Base-by-base conservation (phyloP, 2,113 vertebrate species). In the Bufo bufo region DNA sequence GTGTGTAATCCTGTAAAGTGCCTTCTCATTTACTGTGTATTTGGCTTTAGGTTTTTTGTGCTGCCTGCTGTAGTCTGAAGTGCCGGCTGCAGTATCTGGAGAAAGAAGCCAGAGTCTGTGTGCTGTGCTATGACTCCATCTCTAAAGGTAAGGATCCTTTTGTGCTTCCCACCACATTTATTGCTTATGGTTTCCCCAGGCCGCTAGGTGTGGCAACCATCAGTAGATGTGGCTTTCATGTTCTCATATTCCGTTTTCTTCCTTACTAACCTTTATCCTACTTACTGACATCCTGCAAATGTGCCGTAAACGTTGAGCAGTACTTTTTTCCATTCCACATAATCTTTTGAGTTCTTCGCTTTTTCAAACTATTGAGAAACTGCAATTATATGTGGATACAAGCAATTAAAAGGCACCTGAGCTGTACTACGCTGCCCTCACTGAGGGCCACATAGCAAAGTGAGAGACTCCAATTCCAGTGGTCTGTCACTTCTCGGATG, bases 31-130 rank as follows among this genome's bases (percentile, higher is more conserved):
- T 23, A 23, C 77, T 14, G 8, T 50, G 49, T 11, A 2, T 43
- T 69, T 85, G 74, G 49, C 20, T 79, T 17, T 93, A 99, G 98
- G 97, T 99, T 5, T 99, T 97, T 93, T 99, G 98, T 90, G 95
- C 96, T 7, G 91, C 91, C 77, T 99, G 98, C 94, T 99, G 98
- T 94, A 98, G 95, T 93, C 95, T 95, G 82, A 99, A 96, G 91
- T 97, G 96, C 93, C 97, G 97, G 90, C 94, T 99, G 4, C 96
- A 96, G 8, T 99, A 98, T 90, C 90, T 99, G 94, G 97, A 98
- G 66, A 99, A 98, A 90, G 98, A 99, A 93, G 98, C 97, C 86
- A 96, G 98, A 87, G 97, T 99, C 63, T 99, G 98, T 89, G 92
- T 96, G 90, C 71, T 95, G 92, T 99, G 98, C 94, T 97, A 96